Percentiles rank a stretch among this genome's conserved stretches.
Evolutionary conservation across 2,888 invertebrate genomes (phyloP).

Genomic region (Lysandra coridon): DNA sequence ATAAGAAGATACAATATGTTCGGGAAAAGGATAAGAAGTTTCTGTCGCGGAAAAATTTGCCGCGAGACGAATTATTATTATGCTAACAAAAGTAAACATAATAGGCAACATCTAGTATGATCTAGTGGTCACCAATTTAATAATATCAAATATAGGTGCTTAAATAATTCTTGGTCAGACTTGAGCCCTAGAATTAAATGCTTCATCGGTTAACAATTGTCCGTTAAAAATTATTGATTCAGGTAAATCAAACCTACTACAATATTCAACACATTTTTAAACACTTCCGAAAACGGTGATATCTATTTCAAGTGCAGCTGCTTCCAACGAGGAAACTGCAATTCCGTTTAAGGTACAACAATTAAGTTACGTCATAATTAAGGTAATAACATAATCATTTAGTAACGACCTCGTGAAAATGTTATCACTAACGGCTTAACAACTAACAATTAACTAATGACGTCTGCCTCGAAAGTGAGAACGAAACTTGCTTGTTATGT

Average conservation of each 20-base stretch:
- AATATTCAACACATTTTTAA: background rate
- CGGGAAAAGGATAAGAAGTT: background rate
- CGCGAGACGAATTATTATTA: no score
- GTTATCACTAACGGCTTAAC: slow-evolving; percentile 19
- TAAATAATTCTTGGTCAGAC: no score
- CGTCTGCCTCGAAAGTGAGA: slow-evolving; percentile 25
- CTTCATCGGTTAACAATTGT: no score
- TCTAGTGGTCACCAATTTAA: background rate
- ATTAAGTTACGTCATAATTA: background rate
- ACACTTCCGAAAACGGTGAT: background rate
- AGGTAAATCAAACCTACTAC: background rate
- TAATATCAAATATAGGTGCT: background rate
- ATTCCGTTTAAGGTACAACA: background rate
- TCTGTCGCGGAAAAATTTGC: background rate
- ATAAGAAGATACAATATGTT: no score
- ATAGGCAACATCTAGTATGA: background rate
- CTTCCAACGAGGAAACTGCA: background rate
- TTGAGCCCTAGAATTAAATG: no score
- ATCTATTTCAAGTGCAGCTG: background rate
- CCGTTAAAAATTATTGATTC: background rate
- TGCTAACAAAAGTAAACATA: background rate
- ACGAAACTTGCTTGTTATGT: background rate
- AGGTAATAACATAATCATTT: slow-evolving; percentile 2
- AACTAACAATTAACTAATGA: slow-evolving; percentile 24
- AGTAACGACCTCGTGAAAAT: slow-evolving; percentile 15